Evolutionary conservation across 1,140 invertebrate genomes (phyloP), one percentile per base, ranked within the genome.

Genomic region (Lineus longissimus): DNA sequence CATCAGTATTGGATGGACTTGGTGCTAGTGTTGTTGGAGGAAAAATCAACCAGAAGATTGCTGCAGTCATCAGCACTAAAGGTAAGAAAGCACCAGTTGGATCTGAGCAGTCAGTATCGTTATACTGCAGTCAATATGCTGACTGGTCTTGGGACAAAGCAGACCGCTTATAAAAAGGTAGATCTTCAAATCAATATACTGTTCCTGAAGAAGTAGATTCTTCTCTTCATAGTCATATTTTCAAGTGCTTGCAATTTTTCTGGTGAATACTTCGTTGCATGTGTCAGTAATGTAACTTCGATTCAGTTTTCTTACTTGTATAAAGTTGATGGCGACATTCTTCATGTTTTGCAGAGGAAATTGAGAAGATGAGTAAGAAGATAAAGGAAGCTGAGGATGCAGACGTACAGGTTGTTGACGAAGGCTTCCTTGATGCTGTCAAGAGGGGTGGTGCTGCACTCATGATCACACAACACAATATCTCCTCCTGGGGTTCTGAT

Each of bases 401-500:
- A 23, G 86, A 90, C 66, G 88, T 96, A 68, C 90, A 92, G 78
- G 88, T 95, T 64, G 85, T 94, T 4, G 83, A 89, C 27, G 86
- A 89, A 74, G 86, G 88, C 54, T 95, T 94, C 76, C 72, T 97
- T 0, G 87, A 93, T 66, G 75, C 77, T 67, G 83, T 73, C 2
- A 75, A 79, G 61, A 80, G 82, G 61, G 80, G 78, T 17, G 79
- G 79, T 4, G 69, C 69, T 13, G 65, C 69, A 2, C 41, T 74
- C 11, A 74, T 89, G 29, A 88, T 94, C 43, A 86, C 85, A 36
- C 86, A 89, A 70, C 88, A 90, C 73, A 88, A 85, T 62, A 88
- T 94, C 63, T 88, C 88, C n/a, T 81, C 86, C 59, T 94, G 92
- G 92, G 91, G 91, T 9, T 86, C 87, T n/a, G 88, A 92, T 81